Conservation (phyloP, 2,113 vertebrate species). For the Coracopsis vasa region DNA sequence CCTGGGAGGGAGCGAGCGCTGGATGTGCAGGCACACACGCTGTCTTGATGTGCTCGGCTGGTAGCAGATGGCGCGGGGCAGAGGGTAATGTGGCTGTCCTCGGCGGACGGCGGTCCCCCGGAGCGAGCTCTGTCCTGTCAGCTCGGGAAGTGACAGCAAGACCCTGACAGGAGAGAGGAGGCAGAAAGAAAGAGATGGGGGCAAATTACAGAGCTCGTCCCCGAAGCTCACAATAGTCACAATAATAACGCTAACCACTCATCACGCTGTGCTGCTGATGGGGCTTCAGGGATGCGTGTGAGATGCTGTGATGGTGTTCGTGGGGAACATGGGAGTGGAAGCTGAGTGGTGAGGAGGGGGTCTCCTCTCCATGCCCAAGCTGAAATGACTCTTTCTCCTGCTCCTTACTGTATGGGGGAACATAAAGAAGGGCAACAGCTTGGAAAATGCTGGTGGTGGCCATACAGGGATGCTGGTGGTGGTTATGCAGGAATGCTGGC, state of each 20-base stretch:
- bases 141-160: background rate
- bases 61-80: constrained; percentile 54
- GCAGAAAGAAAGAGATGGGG: accelerated
- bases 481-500: background rate
- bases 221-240: background rate
- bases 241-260: accelerated
- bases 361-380: accelerated
- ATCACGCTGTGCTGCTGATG: accelerated
- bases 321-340: background rate
- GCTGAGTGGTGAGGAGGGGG: accelerated
- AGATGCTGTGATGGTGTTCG: accelerated
- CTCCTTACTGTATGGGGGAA: background rate
- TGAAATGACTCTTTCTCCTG: background rate
- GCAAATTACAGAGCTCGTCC: background rate
- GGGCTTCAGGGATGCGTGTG: background rate
- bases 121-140: background rate
- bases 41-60: constrained; percentile 1
- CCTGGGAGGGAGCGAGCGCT: background rate
- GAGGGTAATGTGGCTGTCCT: constrained; percentile 34
- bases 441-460: background rate
- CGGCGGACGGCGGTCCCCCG: background rate
- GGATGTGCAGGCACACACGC: background rate
- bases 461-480: accelerated
- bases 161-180: background rate
- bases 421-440: background rate